These are phyloP conservation scores for Cantharis nigra DNA, from an alignment of 2,888 invertebrate genomes.

Conservation along the genomic window DNA sequence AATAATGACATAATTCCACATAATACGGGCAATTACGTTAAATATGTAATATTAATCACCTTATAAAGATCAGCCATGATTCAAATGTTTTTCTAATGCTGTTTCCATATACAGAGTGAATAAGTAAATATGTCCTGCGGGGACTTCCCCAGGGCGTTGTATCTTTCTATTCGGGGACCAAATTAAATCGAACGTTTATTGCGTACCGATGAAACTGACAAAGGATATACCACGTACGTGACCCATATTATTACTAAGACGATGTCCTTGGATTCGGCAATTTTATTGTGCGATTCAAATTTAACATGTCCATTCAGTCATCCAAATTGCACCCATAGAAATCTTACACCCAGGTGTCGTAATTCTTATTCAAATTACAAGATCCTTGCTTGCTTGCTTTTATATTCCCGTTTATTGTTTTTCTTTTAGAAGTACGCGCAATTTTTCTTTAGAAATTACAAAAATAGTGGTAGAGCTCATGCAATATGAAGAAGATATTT, in stretches of 20 bases:
- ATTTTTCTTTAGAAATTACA: not conserved
- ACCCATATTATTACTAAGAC: constrained; percentile 24
- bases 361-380: constrained; percentile 15
- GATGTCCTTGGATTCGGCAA: constrained; percentile 26
- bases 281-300: constrained; percentile 18
- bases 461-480: constrained; percentile 7
- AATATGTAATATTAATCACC: not conserved
- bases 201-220: constrained; percentile 15
- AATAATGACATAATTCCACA: not conserved
- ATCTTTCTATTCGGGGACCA: no score
- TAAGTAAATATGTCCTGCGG: not conserved
- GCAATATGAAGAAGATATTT: constrained; percentile 12
- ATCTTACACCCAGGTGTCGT: constrained; percentile 24
- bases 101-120: not conserved
- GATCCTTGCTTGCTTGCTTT: constrained; percentile 12
- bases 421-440: not conserved
- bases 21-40: not conserved
- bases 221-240: constrained; percentile 13
- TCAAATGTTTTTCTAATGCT: not conserved
- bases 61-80: not conserved
- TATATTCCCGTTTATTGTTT: constrained; percentile 10
- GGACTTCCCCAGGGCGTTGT: not conserved
- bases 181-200: not conserved
- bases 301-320: constrained; percentile 15
- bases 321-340: constrained; percentile 23